These are phyloP conservation scores for Drosophila athabasca DNA, from an alignment of 1,140 invertebrate genomes.

Conservation along the genomic window DNA sequence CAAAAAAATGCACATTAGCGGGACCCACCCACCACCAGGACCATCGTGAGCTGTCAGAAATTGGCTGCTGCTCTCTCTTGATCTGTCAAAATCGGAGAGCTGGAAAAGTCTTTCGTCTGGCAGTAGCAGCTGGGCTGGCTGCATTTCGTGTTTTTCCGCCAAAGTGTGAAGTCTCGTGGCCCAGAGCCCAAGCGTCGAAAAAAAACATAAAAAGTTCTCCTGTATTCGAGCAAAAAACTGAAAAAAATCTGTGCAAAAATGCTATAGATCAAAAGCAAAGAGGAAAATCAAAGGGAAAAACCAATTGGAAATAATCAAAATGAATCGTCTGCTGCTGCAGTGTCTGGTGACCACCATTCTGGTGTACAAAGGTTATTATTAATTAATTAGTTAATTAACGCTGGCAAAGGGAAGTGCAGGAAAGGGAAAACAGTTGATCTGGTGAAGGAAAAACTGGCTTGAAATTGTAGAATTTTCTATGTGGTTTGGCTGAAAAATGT, in stretches of 20 bases:
- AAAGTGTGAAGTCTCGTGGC: conserved; percentile 63
- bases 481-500: conserved; percentile 66
- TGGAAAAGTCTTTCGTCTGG: conserved; percentile 39
- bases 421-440: background rate
- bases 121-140: conserved; percentile 59
- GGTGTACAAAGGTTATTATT: conserved; percentile 70
- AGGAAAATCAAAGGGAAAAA: conserved; percentile 5
- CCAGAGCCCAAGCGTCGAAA: background rate
- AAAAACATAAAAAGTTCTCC: conserved; percentile 26
- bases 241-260: conserved; percentile 38
- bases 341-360: conserved; percentile 69
- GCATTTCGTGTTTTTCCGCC: conserved; percentile 73
- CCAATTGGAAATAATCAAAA: conserved; percentile 37
- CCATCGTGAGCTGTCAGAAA: conserved; percentile 32
- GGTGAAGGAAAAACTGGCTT: conserved; percentile 4
- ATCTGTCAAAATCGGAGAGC: conserved; percentile 50
- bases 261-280: conserved; percentile 31
- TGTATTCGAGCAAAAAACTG: background rate
- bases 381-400: background rate
- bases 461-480: conserved; percentile 10
- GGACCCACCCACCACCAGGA: conserved; percentile 11
- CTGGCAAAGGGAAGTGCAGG: background rate
- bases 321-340: conserved; percentile 75
- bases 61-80: conserved; percentile 28
- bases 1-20: too few relatives aligned